A percentile compares a stretch with the other conserved stretches of the same genome.
Evolutionary conservation across 1,140 invertebrate genomes (phyloP).

Genomic region (Drusus annulatus): DNA sequence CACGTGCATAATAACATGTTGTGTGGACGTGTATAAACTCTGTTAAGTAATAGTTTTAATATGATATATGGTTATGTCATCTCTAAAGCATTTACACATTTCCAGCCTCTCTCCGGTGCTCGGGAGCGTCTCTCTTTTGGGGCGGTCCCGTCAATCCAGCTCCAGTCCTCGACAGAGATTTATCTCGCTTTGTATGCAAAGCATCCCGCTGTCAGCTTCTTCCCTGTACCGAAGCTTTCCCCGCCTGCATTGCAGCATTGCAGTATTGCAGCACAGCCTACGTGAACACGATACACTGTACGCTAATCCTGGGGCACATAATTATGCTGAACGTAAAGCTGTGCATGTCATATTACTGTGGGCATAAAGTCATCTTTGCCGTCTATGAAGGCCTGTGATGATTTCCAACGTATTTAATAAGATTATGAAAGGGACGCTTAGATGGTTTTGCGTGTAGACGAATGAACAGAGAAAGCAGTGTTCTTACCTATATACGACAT

Average conservation of each 20-base stretch:
- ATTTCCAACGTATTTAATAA: no score
- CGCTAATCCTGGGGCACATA: no score
- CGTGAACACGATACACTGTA: background rate
- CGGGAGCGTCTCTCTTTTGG: conserved; percentile 43
- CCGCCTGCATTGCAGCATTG: background rate
- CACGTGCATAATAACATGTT: no score
- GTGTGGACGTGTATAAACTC: no score
- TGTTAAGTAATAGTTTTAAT: no score
- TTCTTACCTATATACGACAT: no score
- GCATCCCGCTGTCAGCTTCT: conserved; percentile 39
- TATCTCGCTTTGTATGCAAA: conserved; percentile 57
- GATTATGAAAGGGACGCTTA: no score
- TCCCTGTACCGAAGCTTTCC: conserved; percentile 33
- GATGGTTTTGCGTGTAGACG: no score
- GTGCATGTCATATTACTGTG: conserved; percentile 55
- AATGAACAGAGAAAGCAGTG: no score
- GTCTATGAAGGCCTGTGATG: background rate
- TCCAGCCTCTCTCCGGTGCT: background rate
- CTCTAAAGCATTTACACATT: background rate
- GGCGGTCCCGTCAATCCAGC: conserved; percentile 48
- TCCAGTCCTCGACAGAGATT: conserved; percentile 47
- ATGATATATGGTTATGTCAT: background rate
- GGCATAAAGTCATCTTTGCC: conserved; percentile 47
- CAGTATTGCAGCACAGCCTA: conserved; percentile 22
- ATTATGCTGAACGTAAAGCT: background rate